These are phyloP conservation scores for Fregetta grallaria DNA, from an alignment of 2,113 vertebrate genomes.

Conservation along the genomic window DNA sequence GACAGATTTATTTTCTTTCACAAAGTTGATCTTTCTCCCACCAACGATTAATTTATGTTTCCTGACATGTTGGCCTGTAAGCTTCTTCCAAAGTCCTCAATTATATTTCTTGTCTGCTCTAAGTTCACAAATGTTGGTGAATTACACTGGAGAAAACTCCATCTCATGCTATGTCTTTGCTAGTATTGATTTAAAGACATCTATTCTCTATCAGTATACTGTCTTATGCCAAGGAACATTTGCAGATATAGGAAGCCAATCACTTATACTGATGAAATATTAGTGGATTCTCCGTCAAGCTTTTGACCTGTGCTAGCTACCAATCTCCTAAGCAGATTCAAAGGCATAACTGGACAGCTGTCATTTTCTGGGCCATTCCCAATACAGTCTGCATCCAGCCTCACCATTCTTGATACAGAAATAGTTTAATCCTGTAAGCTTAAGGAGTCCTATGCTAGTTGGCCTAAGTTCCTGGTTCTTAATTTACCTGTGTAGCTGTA, in stretches of 20 bases:
- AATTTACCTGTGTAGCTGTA: not conserved
- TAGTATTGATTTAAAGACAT: too few species aligned
- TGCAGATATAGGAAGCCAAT: not conserved
- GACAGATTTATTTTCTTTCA: not conserved
- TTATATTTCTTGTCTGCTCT: not conserved
- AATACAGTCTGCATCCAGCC: not conserved
- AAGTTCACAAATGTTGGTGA: not conserved
- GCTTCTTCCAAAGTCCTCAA: not conserved
- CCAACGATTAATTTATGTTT: not conserved
- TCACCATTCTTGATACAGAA: not conserved
- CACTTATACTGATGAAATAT: not conserved
- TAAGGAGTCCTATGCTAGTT: not conserved
- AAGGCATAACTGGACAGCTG: conserved; percentile 29
- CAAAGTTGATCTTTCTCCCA: not conserved
- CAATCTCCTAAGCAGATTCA: not conserved
- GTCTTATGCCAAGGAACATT: not conserved
- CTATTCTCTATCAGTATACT: too few species aligned
- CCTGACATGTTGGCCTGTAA: not conserved
- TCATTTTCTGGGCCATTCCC: conserved; percentile 35
- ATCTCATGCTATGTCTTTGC: not conserved
- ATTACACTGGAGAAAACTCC: not conserved
- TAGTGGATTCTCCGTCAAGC: not conserved
- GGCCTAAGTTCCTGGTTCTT: conserved; percentile 12
- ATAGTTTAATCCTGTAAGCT: conserved; percentile 6
- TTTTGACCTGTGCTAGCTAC: not conserved